A percentile compares a stretch with the other conserved stretches of the same genome.
phyloP scores from a whole-genome alignment of 1,140 invertebrate genomes.

The Pseudoatta argentina region DNA sequence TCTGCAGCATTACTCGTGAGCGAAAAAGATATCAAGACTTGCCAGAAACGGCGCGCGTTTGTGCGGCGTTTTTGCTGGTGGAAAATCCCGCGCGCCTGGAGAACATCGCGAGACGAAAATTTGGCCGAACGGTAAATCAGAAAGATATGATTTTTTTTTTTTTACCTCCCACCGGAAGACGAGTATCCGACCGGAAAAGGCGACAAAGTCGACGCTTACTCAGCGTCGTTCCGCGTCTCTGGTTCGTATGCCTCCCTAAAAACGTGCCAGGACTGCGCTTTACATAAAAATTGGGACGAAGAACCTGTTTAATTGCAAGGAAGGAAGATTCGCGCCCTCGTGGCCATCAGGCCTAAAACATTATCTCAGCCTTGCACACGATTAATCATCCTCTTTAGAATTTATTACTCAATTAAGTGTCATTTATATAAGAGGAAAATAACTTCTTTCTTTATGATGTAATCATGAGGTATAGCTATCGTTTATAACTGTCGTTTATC shows the following conservation, averaged over 20 bases:
- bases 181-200: conserved; percentile 74
- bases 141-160: conserved; percentile 78
- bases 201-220: conserved; percentile 70
- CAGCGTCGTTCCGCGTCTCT: conserved; percentile 62
- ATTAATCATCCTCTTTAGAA: conserved; percentile 25
- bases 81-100: conserved; percentile 41
- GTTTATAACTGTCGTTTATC: conserved; percentile 29
- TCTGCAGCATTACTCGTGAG: conserved; percentile 2
- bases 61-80: conserved; percentile 37
- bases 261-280: conserved; percentile 45
- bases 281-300: conserved; percentile 58
- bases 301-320: conserved; percentile 39
- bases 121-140: conserved; percentile 73
- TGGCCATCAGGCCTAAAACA: conserved; percentile 3
- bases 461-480: neutral
- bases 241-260: conserved; percentile 42
- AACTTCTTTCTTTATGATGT: neutral
- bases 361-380: conserved; percentile 13
- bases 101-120: conserved; percentile 56
- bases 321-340: conserved; percentile 23
- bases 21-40: conserved; percentile 58
- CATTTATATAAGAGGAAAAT: conserved; percentile 6
- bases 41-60: conserved; percentile 43
- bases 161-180: conserved; percentile 62
- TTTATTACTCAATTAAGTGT: conserved; percentile 34